A percentile compares a stretch with the other conserved stretches of the same genome.
Evolutionary conservation across 2,113 vertebrate genomes (phyloP).

Genomic region (Cinclus cinclus): DNA sequence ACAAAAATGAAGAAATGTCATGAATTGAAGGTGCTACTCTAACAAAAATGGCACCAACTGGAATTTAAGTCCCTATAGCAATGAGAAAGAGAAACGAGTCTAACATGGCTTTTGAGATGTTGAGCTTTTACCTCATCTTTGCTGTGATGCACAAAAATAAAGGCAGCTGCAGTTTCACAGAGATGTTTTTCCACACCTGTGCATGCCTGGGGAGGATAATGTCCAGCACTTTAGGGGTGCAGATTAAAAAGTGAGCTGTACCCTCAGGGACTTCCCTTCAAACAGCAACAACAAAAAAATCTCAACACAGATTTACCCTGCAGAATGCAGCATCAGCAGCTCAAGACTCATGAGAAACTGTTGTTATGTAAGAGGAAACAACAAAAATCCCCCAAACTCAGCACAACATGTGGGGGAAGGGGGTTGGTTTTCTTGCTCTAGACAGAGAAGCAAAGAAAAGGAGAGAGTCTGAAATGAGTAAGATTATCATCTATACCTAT

Average conservation of each 20-base stretch:
- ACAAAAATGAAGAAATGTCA: background rate
- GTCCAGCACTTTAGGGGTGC: background rate
- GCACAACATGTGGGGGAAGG: accelerated
- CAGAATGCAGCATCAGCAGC: background rate
- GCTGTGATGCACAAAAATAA: background rate
- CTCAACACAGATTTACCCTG: background rate
- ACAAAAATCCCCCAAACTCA: background rate
- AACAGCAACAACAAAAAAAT: background rate
- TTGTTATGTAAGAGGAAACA: background rate
- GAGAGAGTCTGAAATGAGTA: background rate
- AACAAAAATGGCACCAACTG: background rate
- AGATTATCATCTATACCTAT: background rate
- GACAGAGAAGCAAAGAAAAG: background rate
- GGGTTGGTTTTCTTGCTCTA: background rate
- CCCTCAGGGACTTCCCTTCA: background rate
- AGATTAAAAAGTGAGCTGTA: background rate
- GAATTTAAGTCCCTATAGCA: background rate
- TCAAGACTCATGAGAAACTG: background rate
- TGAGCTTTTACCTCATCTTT: background rate
- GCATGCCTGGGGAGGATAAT: background rate
- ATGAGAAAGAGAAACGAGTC: background rate
- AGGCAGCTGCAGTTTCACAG: background rate
- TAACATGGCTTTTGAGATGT: background rate
- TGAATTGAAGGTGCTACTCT: background rate
- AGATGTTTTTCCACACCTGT: background rate